These are phyloP conservation scores for Bilobella aurantiaca DNA, from an alignment of 1,140 invertebrate species.

Conservation along the genomic window DNA sequence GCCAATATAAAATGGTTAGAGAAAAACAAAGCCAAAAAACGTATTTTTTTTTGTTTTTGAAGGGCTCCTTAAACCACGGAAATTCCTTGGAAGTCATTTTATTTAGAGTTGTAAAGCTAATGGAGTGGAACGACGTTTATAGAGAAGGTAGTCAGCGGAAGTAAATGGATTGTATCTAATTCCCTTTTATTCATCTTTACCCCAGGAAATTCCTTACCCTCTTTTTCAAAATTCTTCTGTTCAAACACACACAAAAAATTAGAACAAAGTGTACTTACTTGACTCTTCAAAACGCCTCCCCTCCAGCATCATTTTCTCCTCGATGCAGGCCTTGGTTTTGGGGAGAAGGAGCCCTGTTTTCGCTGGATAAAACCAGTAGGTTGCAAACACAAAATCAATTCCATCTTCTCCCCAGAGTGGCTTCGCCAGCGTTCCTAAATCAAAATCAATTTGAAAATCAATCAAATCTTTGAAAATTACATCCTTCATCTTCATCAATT, in stretches of 20 bases:
- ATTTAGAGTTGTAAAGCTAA: neutral
- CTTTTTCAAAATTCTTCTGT: too few relatives aligned
- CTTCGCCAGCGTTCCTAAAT: constrained; percentile 42
- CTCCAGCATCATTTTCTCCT: constrained; percentile 39
- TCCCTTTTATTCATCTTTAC: neutral
- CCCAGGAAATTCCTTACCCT: too few relatives aligned
- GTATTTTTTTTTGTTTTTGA: neutral
- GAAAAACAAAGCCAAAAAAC: too few relatives aligned
- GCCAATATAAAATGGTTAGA: too few relatives aligned
- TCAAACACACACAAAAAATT: too few relatives aligned
- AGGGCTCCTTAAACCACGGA: too few relatives aligned
- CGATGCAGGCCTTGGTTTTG: constrained; percentile 43
- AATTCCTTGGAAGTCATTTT: neutral
- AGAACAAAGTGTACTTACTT: constrained; percentile 38
- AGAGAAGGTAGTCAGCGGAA: too few relatives aligned
- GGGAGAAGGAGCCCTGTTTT: constrained; percentile 42
- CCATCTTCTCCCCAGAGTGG: constrained; percentile 38
- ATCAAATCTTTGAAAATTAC: too few relatives aligned
- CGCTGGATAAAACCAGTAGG: constrained; percentile 47
- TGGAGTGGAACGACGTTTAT: neutral
- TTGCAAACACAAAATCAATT: constrained; percentile 46
- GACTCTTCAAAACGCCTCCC: constrained; percentile 38
- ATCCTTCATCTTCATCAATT: too few relatives aligned
- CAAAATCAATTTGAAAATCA: too few relatives aligned
- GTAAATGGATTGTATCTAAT: neutral